Percentiles rank a stretch among this genome's conserved stretches.
Evolutionary conservation across 2,888 invertebrate species (phyloP).

Genomic region (Tiliacea citrago): DNA sequence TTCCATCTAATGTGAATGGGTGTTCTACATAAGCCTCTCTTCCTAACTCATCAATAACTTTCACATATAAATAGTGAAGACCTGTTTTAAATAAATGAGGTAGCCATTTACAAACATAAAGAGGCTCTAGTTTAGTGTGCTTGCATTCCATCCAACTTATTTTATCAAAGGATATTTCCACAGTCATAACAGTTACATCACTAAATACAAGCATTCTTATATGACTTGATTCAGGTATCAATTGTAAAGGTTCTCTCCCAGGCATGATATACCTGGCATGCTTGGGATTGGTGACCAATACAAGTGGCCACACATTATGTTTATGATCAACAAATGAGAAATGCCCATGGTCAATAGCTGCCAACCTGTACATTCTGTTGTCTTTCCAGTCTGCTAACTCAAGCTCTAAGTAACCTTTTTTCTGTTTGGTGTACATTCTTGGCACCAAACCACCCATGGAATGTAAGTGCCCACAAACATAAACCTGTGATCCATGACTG

Average conservation of each 20-base stretch:
- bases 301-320: slow-evolving; percentile 95
- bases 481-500: slow-evolving; percentile 92
- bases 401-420: slow-evolving; percentile 95
- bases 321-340: slow-evolving; percentile 95
- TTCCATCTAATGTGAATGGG: slow-evolving; percentile 95
- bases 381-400: slow-evolving; percentile 98
- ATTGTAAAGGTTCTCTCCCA: slow-evolving; percentile 93
- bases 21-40: slow-evolving; percentile 91
- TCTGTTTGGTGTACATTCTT: slow-evolving; percentile 96
- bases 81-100: slow-evolving; percentile 92
- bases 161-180: slow-evolving; percentile 93
- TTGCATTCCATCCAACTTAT: slow-evolving; percentile 92
- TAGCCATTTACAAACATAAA: slow-evolving; percentile 94
- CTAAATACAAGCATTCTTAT: slow-evolving; percentile 96
- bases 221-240: slow-evolving; percentile 93
- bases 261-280: slow-evolving; percentile 94
- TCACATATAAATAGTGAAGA: slow-evolving; percentile 92
- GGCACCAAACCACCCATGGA: slow-evolving; percentile 94
- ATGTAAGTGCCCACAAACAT: slow-evolving; percentile 97
- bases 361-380: slow-evolving; percentile 95
- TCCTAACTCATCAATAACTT: slow-evolving; percentile 90
- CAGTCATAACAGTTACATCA: slow-evolving; percentile 91
- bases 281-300: slow-evolving; percentile 97
- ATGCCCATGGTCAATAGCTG: slow-evolving; percentile 97
- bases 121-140: slow-evolving; percentile 91